Evolutionary conservation across 1,140 invertebrate genomes (phyloP), one percentile per base, ranked within the genome.

Genomic region (Halictus rubicundus): DNA sequence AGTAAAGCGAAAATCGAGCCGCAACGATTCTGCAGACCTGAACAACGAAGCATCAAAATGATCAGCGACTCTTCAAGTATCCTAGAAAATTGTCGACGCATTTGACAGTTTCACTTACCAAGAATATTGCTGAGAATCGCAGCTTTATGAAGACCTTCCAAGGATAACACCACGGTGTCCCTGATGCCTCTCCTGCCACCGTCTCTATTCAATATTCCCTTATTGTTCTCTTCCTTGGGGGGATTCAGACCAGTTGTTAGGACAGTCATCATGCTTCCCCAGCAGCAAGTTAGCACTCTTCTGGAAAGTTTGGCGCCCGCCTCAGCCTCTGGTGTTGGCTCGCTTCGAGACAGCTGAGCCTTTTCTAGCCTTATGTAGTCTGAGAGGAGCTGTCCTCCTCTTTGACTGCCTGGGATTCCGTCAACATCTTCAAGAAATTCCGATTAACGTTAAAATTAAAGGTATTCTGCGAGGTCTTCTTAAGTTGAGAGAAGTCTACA

Each of bases 261-360:
- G 19, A 99, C 96, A n/a, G 96, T 95, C 61, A 98, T 95, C 94
- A 98, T 96, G 0, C 96, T 97, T 64, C 97, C 96, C 98, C 98
- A 99, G 88, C 97, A 98, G 84, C 96, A 97, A 6, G 97, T 98
- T 39, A 99, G 90, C n/a, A 99, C 95, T 82, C 95, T 91, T 46
- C 95, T 92, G 0, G 95, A 94, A 23, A 95, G 87, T 88, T 95
- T 95, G 7, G 94, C 94, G 80, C 96, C 96, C 2, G 96, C 96
- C 86, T 96, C 95, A 2, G 94, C 92, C 88, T 96, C 95, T 4
- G 95, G 94, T 83, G 95, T 95, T n/a, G 94, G 94, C 81, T 97
- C 96, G 94, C 90, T 92, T 93, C 95, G 6, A 93, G 94, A 79
- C 90, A 93, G 80, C 69, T 94, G 93, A 21, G 96, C 96, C 91